These are phyloP conservation scores for Troglohyphantes excavatus DNA, from an alignment of 2,888 invertebrate genomes.

Conservation along the genomic window DNA sequence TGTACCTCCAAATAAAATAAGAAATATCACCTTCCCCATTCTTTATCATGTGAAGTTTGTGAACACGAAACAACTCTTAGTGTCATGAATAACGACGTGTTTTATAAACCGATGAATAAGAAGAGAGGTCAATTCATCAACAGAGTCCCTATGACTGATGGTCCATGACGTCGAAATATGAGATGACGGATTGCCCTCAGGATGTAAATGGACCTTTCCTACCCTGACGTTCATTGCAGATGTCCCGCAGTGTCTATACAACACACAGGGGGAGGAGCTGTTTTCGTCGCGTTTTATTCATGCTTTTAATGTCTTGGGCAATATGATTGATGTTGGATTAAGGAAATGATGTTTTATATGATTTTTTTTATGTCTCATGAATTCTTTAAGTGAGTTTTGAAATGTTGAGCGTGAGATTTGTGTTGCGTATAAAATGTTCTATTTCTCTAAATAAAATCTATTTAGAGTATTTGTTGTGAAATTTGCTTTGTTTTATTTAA, in stretches of 20 bases:
- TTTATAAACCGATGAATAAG: conserved; percentile 42
- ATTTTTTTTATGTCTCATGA: no score
- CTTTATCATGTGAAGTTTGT: neutral
- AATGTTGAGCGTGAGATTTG: no score
- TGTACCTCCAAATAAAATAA: neutral
- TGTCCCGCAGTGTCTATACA: neutral
- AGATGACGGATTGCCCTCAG: conserved; percentile 10
- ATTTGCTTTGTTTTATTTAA: no score
- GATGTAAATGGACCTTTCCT: conserved; percentile 50
- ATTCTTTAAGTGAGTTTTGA: no score
- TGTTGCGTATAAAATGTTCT: no score
- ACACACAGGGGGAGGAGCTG: neutral
- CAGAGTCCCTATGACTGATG: conserved; percentile 34
- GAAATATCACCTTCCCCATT: neutral
- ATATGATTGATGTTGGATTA: no score
- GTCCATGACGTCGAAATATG: neutral
- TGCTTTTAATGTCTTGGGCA: neutral
- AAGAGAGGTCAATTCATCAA: conserved; percentile 51
- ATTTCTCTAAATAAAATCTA: no score
- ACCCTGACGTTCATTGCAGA: conserved; percentile 26
- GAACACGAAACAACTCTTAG: neutral
- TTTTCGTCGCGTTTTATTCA: neutral
- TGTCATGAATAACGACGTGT: conserved; percentile 35
- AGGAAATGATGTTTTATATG: no score
- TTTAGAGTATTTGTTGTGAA: no score